A percentile compares a stretch with the other conserved stretches of the same genome.
These are phyloP conservation scores for Trinorchestia longiramus DNA, from an alignment of 1,140 invertebrate species.

Conservation along the genomic window DNA sequence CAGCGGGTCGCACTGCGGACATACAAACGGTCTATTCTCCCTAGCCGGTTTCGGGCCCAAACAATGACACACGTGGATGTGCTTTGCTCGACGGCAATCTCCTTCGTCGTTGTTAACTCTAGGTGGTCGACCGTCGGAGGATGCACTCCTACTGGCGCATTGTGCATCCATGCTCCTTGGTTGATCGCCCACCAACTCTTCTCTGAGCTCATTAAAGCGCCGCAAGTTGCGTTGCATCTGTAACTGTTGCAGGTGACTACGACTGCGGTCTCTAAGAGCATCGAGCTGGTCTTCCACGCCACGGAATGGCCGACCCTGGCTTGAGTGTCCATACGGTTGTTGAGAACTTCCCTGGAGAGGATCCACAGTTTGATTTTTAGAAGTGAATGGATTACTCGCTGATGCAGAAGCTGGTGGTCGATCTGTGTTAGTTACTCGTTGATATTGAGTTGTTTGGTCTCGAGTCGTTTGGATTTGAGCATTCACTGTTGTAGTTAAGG, in stretches of 20 bases:
- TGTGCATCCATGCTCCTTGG: neutral
- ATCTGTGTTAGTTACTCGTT: neutral
- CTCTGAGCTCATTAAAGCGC: neutral
- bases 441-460: neutral
- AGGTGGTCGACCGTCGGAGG: neutral
- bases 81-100: constrained; percentile 16
- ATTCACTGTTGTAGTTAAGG: neutral
- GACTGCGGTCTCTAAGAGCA: neutral
- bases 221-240: constrained; percentile 21
- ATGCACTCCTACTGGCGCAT: neutral
- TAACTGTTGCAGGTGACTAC: constrained; percentile 2
- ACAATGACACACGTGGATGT: constrained; percentile 46
- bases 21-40: neutral
- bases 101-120: neutral
- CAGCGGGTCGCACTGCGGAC: constrained; percentile 22
- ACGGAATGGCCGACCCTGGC: neutral
- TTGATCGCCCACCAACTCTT: neutral
- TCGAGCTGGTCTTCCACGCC: neutral
- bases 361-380: neutral
- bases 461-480: neutral
- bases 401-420: neutral
- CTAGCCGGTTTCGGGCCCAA: neutral
- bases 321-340: no score
- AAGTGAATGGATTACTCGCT: neutral
- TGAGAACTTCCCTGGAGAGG: neutral